phyloP scores from a whole-genome alignment of 2,797 vertebrate species.

The Peromyscus aztecus region DNA sequence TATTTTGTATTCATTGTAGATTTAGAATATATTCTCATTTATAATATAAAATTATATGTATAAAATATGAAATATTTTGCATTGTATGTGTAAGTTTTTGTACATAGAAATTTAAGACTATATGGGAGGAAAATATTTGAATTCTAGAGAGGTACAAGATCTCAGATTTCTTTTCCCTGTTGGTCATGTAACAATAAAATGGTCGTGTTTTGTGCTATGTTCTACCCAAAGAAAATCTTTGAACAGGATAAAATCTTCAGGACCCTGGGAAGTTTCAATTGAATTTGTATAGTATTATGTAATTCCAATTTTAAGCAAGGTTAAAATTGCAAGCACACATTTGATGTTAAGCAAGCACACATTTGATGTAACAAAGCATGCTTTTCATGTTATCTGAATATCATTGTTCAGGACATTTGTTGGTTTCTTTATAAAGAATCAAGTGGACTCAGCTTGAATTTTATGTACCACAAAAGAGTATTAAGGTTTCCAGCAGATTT shows the following conservation, averaged over 20 bases:
- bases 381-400: conserved; percentile 34
- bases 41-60: not conserved
- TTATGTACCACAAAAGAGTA: not conserved
- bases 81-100: conserved; percentile 30
- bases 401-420: not conserved
- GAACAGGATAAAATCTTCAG: not conserved
- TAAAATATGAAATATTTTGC: not conserved
- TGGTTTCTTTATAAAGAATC: conserved; percentile 11
- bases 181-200: not conserved
- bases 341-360: conserved; percentile 3
- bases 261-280: not conserved
- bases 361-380: conserved; percentile 41
- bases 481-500: not conserved
- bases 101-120: conserved; percentile 25
- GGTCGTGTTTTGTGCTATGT: not conserved
- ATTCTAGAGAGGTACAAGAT: not conserved
- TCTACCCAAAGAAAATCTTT: conserved; percentile 22
- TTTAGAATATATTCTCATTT: not conserved
- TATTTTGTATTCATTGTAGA: not conserved
- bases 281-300: not conserved
- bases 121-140: conserved; percentile 30
- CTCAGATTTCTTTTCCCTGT: conserved; percentile 1
- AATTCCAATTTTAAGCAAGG: conserved; percentile 52
- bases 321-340: conserved; percentile 28
- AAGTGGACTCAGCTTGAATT: not conserved